These are phyloP conservation scores for Watersipora subatra DNA, from an alignment of 1,140 invertebrate species.

Conservation along the genomic window DNA sequence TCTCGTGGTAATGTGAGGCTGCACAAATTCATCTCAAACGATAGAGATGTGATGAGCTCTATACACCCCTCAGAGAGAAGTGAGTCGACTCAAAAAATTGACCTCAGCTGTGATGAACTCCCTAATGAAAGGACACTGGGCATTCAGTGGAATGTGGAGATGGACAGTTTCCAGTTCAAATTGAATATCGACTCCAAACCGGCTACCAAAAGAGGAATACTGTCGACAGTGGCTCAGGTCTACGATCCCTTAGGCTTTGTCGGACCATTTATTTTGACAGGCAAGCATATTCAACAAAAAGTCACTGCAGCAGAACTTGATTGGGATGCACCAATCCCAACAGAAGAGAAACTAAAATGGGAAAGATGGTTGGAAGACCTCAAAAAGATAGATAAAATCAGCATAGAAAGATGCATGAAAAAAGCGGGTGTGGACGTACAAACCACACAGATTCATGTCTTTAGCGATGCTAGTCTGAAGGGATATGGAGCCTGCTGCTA, in stretches of 20 bases:
- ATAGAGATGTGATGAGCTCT: too few species aligned
- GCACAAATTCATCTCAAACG: too few species aligned
- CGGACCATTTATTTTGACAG: neutral
- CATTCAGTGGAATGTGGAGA: neutral
- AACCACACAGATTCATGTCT: neutral
- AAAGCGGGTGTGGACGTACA: neutral
- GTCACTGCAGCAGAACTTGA: neutral
- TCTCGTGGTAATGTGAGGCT: too few species aligned
- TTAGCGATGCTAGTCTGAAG: neutral
- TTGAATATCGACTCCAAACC: neutral
- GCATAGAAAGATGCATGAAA: neutral
- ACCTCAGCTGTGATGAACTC: too few species aligned
- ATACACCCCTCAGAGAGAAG: too few species aligned
- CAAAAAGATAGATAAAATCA: neutral
- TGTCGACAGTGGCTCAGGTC: neutral
- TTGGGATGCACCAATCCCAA: neutral
- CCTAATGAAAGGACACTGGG: too few species aligned
- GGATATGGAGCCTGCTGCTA: neutral
- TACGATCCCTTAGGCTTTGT: conserved; percentile 1
- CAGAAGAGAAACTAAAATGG: neutral
- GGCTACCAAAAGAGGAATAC: neutral
- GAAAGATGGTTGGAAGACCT: neutral
- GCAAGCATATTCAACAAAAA: neutral
- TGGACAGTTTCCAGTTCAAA: neutral
- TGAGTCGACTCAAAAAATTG: too few species aligned